phyloP scores from a whole-genome alignment of 2,888 invertebrate genomes.

The Mesodorylaimus sp. region DNA sequence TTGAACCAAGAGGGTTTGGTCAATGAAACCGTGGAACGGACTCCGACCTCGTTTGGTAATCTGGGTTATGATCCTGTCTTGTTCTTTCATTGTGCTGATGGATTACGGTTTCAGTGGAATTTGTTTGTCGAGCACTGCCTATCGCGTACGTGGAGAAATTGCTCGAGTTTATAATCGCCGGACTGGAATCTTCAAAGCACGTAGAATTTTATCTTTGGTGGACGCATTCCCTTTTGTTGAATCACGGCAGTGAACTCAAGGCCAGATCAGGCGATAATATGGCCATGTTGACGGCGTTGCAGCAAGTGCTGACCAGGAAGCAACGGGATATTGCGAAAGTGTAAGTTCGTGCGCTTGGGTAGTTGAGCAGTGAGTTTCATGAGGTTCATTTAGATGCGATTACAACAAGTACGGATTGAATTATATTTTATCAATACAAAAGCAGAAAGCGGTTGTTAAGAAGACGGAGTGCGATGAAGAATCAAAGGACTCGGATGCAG shows the following conservation, averaged over 20 bases:
- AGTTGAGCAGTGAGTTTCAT: not conserved
- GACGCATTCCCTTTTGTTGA: slow-evolving; percentile 20
- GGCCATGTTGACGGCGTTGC: slow-evolving; percentile 50
- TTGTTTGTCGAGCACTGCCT: slow-evolving; percentile 51
- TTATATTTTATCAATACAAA: too few relatives aligned
- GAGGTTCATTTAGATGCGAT: slow-evolving; percentile 50
- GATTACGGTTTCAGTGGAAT: slow-evolving; percentile 47
- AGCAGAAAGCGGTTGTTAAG: too few relatives aligned
- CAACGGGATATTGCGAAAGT: slow-evolving; percentile 63
- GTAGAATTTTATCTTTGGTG: slow-evolving; percentile 59
- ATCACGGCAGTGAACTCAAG: slow-evolving; percentile 36
- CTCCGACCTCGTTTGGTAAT: slow-evolving; percentile 35
- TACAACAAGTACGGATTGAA: slow-evolving; percentile 66
- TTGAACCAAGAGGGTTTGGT: slow-evolving; percentile 59
- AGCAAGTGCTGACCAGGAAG: slow-evolving; percentile 57
- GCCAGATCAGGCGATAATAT: slow-evolving; percentile 40
- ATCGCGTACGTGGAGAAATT: slow-evolving; percentile 55
- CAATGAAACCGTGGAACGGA: slow-evolving; percentile 58
- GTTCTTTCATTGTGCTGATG: not conserved
- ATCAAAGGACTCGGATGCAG: too few relatives aligned
- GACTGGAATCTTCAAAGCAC: slow-evolving; percentile 48
- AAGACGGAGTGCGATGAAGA: too few relatives aligned
- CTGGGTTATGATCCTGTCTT: not conserved
- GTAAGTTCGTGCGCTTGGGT: slow-evolving; percentile 36
- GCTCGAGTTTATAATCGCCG: slow-evolving; percentile 44